A percentile compares a stretch with the other conserved stretches of the same genome.
Evolutionary conservation across 2,797 vertebrate species (phyloP).

Genomic region (Rhynchotus rufescens): DNA sequence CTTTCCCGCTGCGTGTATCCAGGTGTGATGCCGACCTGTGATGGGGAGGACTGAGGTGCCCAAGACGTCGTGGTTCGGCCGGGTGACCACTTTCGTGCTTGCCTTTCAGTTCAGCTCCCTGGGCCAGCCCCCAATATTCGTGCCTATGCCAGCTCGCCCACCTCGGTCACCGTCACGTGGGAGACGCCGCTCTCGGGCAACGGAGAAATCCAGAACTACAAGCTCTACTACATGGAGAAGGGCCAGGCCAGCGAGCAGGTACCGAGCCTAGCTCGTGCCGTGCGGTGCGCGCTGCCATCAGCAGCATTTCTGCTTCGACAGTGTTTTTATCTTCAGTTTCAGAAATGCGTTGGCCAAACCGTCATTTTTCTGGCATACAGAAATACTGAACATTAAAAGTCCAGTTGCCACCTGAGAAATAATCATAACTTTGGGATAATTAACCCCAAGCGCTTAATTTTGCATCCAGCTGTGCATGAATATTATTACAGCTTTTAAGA

Average conservation of each 20-base stretch:
- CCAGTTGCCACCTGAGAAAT: background rate
- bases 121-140: constrained; percentile 94
- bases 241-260: constrained; percentile 92
- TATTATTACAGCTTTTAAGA: background rate
- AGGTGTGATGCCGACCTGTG: background rate
- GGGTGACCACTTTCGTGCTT: background rate
- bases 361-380: background rate
- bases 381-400: background rate
- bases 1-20: accelerated
- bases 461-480: background rate
- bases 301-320: background rate
- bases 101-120: constrained; percentile 91
- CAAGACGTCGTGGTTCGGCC: background rate
- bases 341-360: no score
- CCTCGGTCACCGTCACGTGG: constrained; percentile 89
- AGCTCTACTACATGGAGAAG: constrained; percentile 94
- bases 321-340: background rate
- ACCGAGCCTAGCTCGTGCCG: background rate
- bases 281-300: accelerated
- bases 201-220: constrained; percentile 94
- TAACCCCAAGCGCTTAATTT: background rate
- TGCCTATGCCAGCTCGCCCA: constrained; percentile 83
- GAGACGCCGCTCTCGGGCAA: constrained; percentile 92
- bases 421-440: background rate
- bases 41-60: background rate